phyloP scores from a whole-genome alignment of 2,113 vertebrate genomes.

The Caloenas nicobarica region DNA sequence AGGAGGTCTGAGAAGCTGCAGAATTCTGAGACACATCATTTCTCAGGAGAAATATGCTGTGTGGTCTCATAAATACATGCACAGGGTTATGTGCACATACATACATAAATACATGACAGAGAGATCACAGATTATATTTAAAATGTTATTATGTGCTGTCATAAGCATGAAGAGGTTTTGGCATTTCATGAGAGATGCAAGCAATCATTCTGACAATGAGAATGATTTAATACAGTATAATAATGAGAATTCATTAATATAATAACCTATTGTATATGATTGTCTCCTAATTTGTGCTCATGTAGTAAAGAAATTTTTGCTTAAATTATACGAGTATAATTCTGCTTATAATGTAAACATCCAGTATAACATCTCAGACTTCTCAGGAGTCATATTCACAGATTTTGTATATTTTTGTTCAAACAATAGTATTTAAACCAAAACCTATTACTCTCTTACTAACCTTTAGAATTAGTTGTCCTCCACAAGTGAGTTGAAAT shows the following conservation, averaged over 20 bases:
- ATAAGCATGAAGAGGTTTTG: neutral
- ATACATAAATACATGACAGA: neutral
- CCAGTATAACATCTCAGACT: neutral
- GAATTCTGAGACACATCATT: neutral
- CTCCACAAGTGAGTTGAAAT: constrained; percentile 1
- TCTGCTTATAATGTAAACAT: neutral
- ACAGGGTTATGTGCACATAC: rapidly evolving
- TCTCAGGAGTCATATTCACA: neutral
- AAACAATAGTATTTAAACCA: neutral
- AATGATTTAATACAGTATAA: neutral
- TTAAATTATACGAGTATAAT: neutral
- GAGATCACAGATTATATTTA: neutral
- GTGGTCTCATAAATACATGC: neutral
- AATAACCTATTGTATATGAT: neutral
- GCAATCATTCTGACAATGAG: neutral
- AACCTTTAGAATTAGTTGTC: neutral
- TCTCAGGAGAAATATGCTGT: neutral
- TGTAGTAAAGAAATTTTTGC: neutral
- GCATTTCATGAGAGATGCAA: neutral
- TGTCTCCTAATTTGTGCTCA: neutral
- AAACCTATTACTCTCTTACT: neutral
- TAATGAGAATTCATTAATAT: neutral
- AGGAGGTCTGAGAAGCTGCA: neutral
- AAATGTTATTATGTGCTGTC: neutral
- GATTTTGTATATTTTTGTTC: neutral